Evolutionary conservation across 2,888 invertebrate genomes (phyloP), one percentile per base, ranked within the genome.

Genomic region (Diarsia brunnea): DNA sequence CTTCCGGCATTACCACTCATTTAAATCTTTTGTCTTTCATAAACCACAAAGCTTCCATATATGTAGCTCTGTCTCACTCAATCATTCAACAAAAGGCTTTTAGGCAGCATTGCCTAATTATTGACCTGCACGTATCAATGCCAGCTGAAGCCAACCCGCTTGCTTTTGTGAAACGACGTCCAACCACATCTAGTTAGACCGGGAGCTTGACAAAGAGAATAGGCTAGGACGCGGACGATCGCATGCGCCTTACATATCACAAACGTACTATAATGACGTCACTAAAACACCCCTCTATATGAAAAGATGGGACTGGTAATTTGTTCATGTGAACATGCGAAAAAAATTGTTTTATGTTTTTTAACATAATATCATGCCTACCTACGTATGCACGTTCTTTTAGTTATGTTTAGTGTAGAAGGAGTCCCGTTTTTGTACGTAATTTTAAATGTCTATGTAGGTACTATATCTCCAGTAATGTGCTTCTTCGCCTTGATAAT

Each of bases 121-220:
- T 58, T 67, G 53, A 78, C 47, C 51, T 27, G 60, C 19, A n/a
- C 27, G 31, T 53, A 63, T 78, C 27, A 49, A 55, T 45, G 63
- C 31, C 11, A 81, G n/a, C 31, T 27, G 24, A 49, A 67, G 14
- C 77, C 12, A 27, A 19, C 55, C 21, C 31, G 53, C 27, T 65
- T 61, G 66, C 47, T 66, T 78, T 38, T 49, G 27, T 55, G 53
- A 43, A 75, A 66, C 14, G 61, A 14, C 47, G 31, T 11, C 31
- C 75, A 14, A 27, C 49, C 53, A 51, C n/a, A 64, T 63, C 24
- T 63, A 67, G 67, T 55, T 82, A 60, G 38, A 11, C 31, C 11
- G 14, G n/a, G 24, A 63, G 31, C n/a, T 74, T 12, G 24, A 67
- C 67, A 82, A 82, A 79, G 67, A 58, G 82, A 81, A 75, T 79